phyloP scores from a whole-genome alignment of 2,797 vertebrate species.

The Enteromius afrohamiltoni region DNA sequence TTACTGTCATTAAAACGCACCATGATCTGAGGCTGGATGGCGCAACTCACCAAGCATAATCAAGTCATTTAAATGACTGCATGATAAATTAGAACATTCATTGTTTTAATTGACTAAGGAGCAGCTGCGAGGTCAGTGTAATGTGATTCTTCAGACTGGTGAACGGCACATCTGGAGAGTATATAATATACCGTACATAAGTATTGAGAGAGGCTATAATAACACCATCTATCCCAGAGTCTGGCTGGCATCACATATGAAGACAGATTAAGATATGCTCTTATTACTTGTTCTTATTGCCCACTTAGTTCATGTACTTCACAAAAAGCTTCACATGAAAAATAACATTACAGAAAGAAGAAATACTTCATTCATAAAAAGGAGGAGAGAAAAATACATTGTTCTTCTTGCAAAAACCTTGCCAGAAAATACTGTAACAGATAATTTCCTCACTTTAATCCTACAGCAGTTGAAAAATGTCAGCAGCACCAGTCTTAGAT shows the following conservation, averaged over 20 bases:
- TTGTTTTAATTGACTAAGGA: conserved; percentile 21
- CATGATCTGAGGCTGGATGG: not conserved
- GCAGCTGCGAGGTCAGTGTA: conserved; percentile 24
- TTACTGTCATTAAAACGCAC: not conserved
- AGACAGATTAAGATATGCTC: conserved; percentile 6
- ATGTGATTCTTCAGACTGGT: conserved; percentile 38
- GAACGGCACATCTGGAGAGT: conserved; percentile 34
- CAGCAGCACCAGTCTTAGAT: conserved; percentile 71
- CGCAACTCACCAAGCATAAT: not conserved
- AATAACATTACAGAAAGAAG: not conserved
- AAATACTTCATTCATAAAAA: conserved; percentile 42
- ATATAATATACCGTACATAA: not conserved
- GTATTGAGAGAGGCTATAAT: conserved; percentile 15
- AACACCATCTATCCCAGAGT: conserved; percentile 22
- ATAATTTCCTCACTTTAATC: conserved; percentile 69
- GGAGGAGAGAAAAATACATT: conserved; percentile 10
- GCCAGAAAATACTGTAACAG: conserved; percentile 67
- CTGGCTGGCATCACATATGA: not conserved
- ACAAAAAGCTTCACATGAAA: not conserved
- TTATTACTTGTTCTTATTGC: not conserved
- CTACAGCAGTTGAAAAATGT: conserved; percentile 74
- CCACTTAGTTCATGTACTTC: not conserved
- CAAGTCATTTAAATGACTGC: not conserved
- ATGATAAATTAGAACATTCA: conserved; percentile 9
- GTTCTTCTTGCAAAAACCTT: conserved; percentile 60